These are phyloP conservation scores for Sabatieria punctata DNA, from an alignment of 2,888 invertebrate genomes.

Conservation along the genomic window DNA sequence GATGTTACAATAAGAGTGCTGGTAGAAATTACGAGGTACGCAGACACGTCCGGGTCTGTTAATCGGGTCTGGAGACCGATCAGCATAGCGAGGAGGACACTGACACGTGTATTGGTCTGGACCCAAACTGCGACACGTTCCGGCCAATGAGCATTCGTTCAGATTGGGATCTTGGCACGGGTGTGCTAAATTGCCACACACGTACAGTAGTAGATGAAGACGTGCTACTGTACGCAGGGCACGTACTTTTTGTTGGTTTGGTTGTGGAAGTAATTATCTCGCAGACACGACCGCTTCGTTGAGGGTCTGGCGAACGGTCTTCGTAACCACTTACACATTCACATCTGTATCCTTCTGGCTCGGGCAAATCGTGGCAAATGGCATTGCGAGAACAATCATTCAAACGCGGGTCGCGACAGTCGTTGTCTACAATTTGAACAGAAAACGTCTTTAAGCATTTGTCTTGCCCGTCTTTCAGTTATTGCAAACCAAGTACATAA, in stretches of 20 bases:
- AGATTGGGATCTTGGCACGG: conserved; percentile 28
- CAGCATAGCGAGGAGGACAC: conserved; percentile 25
- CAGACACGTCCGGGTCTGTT: conserved; percentile 17
- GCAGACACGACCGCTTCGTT: conserved; percentile 18
- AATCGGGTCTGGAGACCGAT: conserved; percentile 19
- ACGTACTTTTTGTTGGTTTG: background rate
- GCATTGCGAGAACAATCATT: conserved; percentile 29
- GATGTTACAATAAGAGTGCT: no score
- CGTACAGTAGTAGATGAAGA: background rate
- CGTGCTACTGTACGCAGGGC: background rate
- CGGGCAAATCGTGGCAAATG: conserved; percentile 23
- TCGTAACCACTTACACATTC: conserved; percentile 25
- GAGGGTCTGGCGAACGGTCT: conserved; percentile 15
- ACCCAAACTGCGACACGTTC: conserved; percentile 25
- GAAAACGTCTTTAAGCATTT: no score
- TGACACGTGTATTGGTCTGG: conserved; percentile 27
- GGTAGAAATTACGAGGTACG: conserved; percentile 5
- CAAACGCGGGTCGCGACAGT: conserved; percentile 26
- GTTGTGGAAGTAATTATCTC: background rate
- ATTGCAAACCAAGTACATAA: background rate
- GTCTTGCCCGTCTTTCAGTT: no score
- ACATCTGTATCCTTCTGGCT: conserved; percentile 23
- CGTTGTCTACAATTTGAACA: conserved; percentile 18
- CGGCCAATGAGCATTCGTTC: conserved; percentile 27
- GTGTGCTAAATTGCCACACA: conserved; percentile 13